Base-by-base conservation (phyloP, 2,797 vertebrate genomes). In the Lerista edwardsae region DNA sequence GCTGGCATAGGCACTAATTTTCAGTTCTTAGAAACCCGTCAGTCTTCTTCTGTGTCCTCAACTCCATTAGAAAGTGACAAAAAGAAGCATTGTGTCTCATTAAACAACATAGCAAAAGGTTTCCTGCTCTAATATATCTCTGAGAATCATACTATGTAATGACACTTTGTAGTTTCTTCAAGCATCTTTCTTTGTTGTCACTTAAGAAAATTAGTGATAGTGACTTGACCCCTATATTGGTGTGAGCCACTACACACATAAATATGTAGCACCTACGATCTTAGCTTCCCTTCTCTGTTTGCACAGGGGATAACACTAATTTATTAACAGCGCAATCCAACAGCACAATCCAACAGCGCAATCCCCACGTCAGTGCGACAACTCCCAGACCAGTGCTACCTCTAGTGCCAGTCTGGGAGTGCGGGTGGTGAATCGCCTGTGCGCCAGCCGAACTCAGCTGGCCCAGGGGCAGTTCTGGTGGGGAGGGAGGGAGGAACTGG, bases 141-240 rank as follows among this genome's bases (percentile, higher is more conserved):
- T 41, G 85, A 92, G 93, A 93, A 87, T 90, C 89, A 93, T 88
- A 91, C 85, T 84, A 76, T 74, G 61, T 88, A 93, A 92, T 86
- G 83, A 83, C 19, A 17, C 90, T 72, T 78, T 72, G 57, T 84
- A 90, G 74, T 71, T 95, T 93, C 91, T 83, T 3, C 61, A 84
- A 94, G 91, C 85, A 90, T 71, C 69, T 90, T 89, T 79, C 74
- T 79, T 65, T 85, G 88, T 9, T 62, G 67, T 71, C 59, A 62
- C 75, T 88, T 19, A 88, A 91, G 55, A 82, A 84, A 86, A 78
- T 93, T 90, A 88, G 88, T 86, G 71, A 88, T 86, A 76, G 74
- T 6, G 36, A 85, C 92, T 93, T 91, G 47, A 83, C 3, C 91
- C 68, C 8, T 27, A 39, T 19, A 15, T 44, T 17, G 78, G 1